Base-by-base conservation (phyloP, 2,888 invertebrate genomes). In the Drosophila pseudotakahashii region DNA sequence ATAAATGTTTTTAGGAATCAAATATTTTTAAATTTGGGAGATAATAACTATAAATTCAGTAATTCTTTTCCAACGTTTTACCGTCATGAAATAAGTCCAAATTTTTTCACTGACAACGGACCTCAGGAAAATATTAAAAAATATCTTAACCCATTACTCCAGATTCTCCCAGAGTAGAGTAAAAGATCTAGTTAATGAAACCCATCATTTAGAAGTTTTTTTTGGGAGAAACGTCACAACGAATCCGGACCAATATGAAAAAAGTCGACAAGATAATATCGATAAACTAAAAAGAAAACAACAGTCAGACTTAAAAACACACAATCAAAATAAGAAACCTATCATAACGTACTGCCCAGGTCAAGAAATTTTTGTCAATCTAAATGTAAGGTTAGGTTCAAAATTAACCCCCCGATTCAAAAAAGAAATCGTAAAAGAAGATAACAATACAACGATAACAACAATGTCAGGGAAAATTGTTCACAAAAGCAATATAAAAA, bases 211-310 rank as follows among this genome's bases (percentile, higher is more conserved):
- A 1, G 52, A 62, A 14, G 26, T 57, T 30, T 68, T 58, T 14
- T 63, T 58, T 37, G 69, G 69, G 0, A 44, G 69, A 37, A 52
- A 47, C 13, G 14, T 62, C 1, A 59, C 58, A 1, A 54, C 59
- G 0, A 36, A 55, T 10, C 55, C 58, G 3, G 37, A 69, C 39
- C 16, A 54, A 16, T 64, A 60, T 7, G 47, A 60, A 7, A 47
- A 55, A 61, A 51, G 16, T 13, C 51, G 63, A 41, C 58, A 36
- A 19, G 19, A 54, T 9, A 59, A 54, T 13, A 58, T 63, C 9
- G 50, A 51, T 2, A 44, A 44, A 7, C 23, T 44, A 3, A 44
- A 44, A 32, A 10, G 10, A 10, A 32, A 32, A 10, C 10, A 32
- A 32, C 32, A 32, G 32, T 32, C 3, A 32, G 32, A 32, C 32